Conservation (phyloP, 2,797 vertebrate genomes). For the Triplophysa yarkandensis region DNA sequence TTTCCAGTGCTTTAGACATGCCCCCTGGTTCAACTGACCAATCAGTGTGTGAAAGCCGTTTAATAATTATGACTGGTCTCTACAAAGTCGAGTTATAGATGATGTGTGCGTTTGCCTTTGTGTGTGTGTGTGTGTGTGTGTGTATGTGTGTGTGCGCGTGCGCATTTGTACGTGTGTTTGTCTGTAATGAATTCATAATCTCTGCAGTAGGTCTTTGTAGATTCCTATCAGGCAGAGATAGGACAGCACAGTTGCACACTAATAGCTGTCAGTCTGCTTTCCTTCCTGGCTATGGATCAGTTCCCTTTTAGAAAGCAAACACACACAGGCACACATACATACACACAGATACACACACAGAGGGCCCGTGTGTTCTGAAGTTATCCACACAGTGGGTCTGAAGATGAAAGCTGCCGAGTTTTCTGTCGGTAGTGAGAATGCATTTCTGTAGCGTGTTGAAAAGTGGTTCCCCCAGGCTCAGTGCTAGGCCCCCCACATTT, state of each 20-base stretch:
- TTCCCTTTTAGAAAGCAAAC: slow-evolving; percentile 20
- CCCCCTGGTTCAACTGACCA: not conserved
- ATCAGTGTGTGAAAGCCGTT: not conserved
- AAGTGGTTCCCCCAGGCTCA: slow-evolving; percentile 46
- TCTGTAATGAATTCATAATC: slow-evolving; percentile 80
- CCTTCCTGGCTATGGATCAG: slow-evolving; percentile 53
- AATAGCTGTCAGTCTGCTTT: slow-evolving; percentile 72
- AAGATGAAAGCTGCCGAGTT: slow-evolving; percentile 52
- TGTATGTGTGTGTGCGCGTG: no score
- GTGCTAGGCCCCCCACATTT: slow-evolving; percentile 38
- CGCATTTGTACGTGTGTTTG: no score
- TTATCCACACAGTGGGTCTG: slow-evolving; percentile 60
- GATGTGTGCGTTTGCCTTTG: slow-evolving; percentile 50
- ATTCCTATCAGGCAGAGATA: slow-evolving; percentile 78
- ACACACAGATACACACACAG: slow-evolving; percentile 14
- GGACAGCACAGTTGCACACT: slow-evolving; percentile 71
- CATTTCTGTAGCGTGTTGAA: slow-evolving; percentile 51
- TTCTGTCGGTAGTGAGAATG: slow-evolving; percentile 53
- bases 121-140: slow-evolving; percentile 59
- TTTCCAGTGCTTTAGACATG: not conserved
- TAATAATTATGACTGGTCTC: slow-evolving; percentile 28
- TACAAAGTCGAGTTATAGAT: slow-evolving; percentile 54
- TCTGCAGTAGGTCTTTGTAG: slow-evolving; percentile 74
- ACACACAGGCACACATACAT: slow-evolving; percentile 25
- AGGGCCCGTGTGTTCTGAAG: slow-evolving; percentile 19